Evolutionary conservation across 2,113 vertebrate genomes (phyloP), one percentile per base, ranked within the genome.

Genomic region (Antechinus stuartii): DNA sequence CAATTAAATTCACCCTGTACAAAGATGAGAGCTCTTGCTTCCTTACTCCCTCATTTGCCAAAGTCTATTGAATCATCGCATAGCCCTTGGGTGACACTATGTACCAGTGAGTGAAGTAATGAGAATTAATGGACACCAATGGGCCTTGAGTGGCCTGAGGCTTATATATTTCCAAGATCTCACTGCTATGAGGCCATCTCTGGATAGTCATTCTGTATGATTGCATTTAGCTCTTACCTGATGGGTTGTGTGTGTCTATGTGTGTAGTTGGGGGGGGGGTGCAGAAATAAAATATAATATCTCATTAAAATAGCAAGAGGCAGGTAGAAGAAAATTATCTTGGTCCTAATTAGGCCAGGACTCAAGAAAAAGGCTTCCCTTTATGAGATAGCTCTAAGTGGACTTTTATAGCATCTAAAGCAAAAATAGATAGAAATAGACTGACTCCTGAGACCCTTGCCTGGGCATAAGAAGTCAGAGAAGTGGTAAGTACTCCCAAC

Each of bases 11-110:
- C 52, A 9, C 55, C 27, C 26, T 27, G 2, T n/a, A 93, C 52
- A 93, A 91, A 95, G 93, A 96, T 5, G 89, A 89, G 35, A 27
- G 12, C 90, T 94, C 91, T 95, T 92, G 47, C 49, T 54, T 49
- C 24, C 54, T 94, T 90, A 30, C n/a, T 76, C 27, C 92, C 8
- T 91, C 49, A 55, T 94, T 95, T 96, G 24, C 8, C 25, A 42
- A 8, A 54, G 9, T 90, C 46, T 89, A 24, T 54, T 90, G 91
- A 90, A 90, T 92, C 93, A 11, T 89, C 42, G 10, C 54, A 94
- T 95, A 92, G 89, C 2, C 23, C n/a, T 89, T 93, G 61, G 47
- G 50, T 55, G 92, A 68, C 22, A 92, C 89, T 94, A 91, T 93
- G 30, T 93, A 89, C 22, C 96, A 42, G 94, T 57, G 19, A 92